phyloP scores from a whole-genome alignment of 2,113 vertebrate genomes.

The Bufo bufo region DNA sequence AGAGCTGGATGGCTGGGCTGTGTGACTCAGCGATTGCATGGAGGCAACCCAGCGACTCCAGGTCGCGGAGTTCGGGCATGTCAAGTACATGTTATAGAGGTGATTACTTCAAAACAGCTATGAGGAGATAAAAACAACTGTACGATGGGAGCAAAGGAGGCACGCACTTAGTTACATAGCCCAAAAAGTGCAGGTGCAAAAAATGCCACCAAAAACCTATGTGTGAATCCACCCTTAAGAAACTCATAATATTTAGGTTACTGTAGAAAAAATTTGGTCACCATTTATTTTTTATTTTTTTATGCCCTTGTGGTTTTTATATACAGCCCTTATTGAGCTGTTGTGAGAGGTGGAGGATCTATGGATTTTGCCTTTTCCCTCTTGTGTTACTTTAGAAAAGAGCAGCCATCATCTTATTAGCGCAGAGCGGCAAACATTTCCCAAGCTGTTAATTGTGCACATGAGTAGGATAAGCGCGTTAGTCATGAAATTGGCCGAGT shows the following conservation, averaged over 20 bases:
- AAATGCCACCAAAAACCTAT: no score
- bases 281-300: background rate
- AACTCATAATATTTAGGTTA: background rate
- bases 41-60: no score
- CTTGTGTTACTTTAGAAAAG: constrained; percentile 6
- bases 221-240: no score
- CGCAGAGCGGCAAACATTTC: constrained; percentile 9
- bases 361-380: background rate
- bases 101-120: no score
- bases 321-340: background rate
- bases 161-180: no score
- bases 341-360: background rate
- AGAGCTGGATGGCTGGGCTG: no score
- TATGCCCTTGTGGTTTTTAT: background rate
- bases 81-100: no score
- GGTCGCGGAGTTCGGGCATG: no score
- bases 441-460: constrained; percentile 49
- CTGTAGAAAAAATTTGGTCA: background rate
- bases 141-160: no score
- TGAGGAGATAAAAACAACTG: no score
- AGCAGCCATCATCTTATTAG: constrained; percentile 42
- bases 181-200: no score
- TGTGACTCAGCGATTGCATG: no score
- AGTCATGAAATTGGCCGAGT: constrained; percentile 48
- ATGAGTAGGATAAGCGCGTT: constrained; percentile 43